Evolutionary conservation across 2,113 vertebrate genomes (phyloP), one percentile per base, ranked within the genome.

Genomic region (Antennarius striatus): DNA sequence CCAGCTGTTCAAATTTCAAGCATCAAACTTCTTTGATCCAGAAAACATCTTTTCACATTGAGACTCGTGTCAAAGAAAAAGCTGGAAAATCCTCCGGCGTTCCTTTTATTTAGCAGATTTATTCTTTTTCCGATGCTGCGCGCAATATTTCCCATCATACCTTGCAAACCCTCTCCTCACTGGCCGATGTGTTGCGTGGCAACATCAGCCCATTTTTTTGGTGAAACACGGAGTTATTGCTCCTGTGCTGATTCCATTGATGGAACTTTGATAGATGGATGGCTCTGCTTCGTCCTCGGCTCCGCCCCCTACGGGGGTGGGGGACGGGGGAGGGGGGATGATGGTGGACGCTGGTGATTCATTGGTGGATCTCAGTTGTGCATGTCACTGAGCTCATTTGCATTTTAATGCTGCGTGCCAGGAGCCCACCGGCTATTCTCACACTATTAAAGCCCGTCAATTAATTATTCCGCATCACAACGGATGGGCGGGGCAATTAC

Each of bases 371-470:
- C 79, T 81, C 63, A 39, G 45, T 63, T 87, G 64, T 70, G 88
- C 74, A 83, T 75, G 77, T 81, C 88, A 71, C 86, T 65, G 82
- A 73, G 77, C 80, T 79, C 36, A 88, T 93, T 93, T 91, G 91
- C 92, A 90, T 90, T 80, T 88, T 88, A 92, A 91, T 40, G 59
- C 89, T 65, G 65, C 86, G 71, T 86, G 89, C 87, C 59, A 81
- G 68, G 49, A 82, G 84, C 72, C 86, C 80, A 71, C 75, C 55
- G 88, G 90, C 86, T 55, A 22, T 65, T 81, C 87, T 79, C 75
- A 81, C 71, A 15, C 71, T 12, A 48, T 77, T 84, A 81, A 73
- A 83, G 63, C 63, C 68, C 28, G 30, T 36, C 83, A 91, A 91
- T 91, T 87, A 91, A 91, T 88, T 86, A 87, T 85, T 78, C 77